These are phyloP conservation scores for Aspidiotus destructor DNA, from an alignment of 2,888 invertebrate genomes.

Conservation along the genomic window DNA sequence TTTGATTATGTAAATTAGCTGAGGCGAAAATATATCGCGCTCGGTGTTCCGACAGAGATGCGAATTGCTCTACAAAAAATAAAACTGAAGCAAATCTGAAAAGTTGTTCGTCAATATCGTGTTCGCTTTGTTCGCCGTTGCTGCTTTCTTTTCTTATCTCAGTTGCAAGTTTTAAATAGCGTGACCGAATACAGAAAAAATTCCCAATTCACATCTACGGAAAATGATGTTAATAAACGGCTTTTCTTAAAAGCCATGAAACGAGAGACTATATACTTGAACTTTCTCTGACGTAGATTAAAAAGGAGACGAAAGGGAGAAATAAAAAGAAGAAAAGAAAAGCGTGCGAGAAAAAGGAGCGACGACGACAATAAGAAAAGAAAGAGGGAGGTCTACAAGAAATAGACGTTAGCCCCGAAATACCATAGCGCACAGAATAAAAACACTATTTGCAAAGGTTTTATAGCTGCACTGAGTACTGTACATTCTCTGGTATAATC, in stretches of 20 bases:
- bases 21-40: too few relatives aligned
- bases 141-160: slow-evolving; percentile 16
- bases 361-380: neutral
- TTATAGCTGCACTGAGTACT: slow-evolving; percentile 29
- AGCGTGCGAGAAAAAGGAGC: neutral
- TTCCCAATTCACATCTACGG: slow-evolving; percentile 31
- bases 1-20: too few relatives aligned
- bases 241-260: slow-evolving; percentile 30
- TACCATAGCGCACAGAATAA: slow-evolving; percentile 24
- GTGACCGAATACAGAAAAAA: slow-evolving; percentile 25
- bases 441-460: slow-evolving; percentile 31
- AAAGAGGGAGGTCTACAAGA: neutral
- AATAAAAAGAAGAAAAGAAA: slow-evolving; percentile 5
- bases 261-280: slow-evolving; percentile 23
- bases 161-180: slow-evolving; percentile 10
- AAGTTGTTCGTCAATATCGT: too few relatives aligned
- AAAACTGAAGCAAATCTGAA: too few relatives aligned
- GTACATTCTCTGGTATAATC: slow-evolving; percentile 23
- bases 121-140: neutral
- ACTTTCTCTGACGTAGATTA: slow-evolving; percentile 26
- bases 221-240: slow-evolving; percentile 32
- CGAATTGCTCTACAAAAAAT: too few relatives aligned
- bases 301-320: slow-evolving; percentile 11
- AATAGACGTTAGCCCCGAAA: slow-evolving; percentile 29
- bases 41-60: too few relatives aligned